phyloP scores from a whole-genome alignment of 2,888 invertebrate genomes.

The Pelosia muscerda region DNA sequence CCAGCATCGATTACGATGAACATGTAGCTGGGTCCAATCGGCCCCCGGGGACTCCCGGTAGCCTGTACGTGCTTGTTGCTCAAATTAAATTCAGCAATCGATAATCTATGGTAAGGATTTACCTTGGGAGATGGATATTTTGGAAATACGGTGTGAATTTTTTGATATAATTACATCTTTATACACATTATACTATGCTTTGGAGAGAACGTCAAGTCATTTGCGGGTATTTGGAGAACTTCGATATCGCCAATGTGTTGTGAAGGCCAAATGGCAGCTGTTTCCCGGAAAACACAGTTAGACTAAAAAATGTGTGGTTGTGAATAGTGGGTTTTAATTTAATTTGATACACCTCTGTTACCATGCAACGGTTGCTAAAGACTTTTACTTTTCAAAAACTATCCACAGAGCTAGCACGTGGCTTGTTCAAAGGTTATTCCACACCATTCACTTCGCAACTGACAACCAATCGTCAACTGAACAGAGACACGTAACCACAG shows the following conservation, averaged over 20 bases:
- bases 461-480: not conserved
- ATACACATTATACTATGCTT: no score
- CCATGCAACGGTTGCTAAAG: no score
- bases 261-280: no score
- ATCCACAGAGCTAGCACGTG: not conserved
- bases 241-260: no score
- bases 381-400: no score
- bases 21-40: constrained; percentile 58
- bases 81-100: constrained; percentile 70
- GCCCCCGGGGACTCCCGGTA: constrained; percentile 54
- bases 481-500: not conserved
- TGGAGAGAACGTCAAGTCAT: no score
- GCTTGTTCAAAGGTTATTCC: not conserved
- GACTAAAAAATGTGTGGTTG: no score
- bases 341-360: no score
- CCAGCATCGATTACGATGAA: constrained; percentile 53
- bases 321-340: no score
- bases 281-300: no score
- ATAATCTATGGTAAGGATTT: constrained; percentile 41
- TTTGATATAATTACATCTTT: no score
- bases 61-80: constrained; percentile 58
- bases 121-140: constrained; percentile 1
- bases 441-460: not conserved
- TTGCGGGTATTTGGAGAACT: no score
- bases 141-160: not conserved